Percentiles rank a stretch among this genome's conserved stretches.
Conservation (phyloP, 2,797 vertebrate species). For the Poeciliopsis infans region DNA sequence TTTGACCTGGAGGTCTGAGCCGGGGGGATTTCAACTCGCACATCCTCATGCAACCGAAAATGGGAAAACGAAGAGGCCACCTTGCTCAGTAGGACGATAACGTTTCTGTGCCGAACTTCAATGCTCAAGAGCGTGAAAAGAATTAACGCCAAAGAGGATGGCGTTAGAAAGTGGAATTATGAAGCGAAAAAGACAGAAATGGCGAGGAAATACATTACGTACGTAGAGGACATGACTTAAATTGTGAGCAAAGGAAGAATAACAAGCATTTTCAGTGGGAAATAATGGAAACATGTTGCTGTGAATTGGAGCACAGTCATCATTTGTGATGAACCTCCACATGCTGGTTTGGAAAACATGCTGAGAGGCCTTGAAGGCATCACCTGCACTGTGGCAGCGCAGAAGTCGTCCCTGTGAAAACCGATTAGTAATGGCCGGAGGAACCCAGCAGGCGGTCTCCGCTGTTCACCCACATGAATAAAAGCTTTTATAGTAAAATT, state of each 20-base stretch:
- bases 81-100: background rate
- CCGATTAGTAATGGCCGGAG: background rate
- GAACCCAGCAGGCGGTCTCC: background rate
- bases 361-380: background rate
- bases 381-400: background rate
- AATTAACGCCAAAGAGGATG: background rate
- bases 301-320: background rate
- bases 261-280: background rate
- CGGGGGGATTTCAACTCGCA: slow-evolving; percentile 23
- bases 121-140: background rate
- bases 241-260: background rate
- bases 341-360: background rate
- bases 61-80: slow-evolving; percentile 2
- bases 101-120: background rate
- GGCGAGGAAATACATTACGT: background rate
- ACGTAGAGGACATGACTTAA: background rate
- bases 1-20: slow-evolving; percentile 33
- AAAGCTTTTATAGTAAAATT: background rate
- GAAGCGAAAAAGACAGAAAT: background rate
- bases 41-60: slow-evolving; percentile 7
- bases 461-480: background rate
- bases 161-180: background rate
- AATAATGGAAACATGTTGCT: background rate
- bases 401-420: background rate
- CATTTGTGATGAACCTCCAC: background rate